phyloP scores from a whole-genome alignment of 1,140 invertebrate species.

The Solenopsis invicta region DNA sequence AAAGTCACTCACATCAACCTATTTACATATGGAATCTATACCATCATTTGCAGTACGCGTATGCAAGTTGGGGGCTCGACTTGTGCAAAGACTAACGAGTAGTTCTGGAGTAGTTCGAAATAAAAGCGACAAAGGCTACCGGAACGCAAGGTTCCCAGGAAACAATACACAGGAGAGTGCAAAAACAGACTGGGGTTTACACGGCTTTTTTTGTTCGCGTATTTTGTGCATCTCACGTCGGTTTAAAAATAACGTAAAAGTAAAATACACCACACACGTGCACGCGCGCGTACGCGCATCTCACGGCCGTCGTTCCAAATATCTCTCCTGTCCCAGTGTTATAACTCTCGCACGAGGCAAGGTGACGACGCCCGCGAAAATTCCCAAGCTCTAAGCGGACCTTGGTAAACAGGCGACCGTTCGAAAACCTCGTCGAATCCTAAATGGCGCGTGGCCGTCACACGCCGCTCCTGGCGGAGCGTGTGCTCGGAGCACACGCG shows the following conservation, averaged over 20 bases:
- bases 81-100: background rate
- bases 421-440: background rate
- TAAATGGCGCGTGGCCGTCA: slow-evolving; percentile 19
- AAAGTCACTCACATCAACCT: background rate
- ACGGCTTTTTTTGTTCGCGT: slow-evolving; percentile 59
- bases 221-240: slow-evolving; percentile 64
- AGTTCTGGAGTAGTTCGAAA: background rate
- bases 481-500: background rate
- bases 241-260: slow-evolving; percentile 79
- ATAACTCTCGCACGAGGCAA: slow-evolving; percentile 6
- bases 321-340: background rate
- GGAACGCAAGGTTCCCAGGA: slow-evolving; percentile 49
- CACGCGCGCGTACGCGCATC: slow-evolving; percentile 27
- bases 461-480: background rate
- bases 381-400: background rate
- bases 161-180: slow-evolving; percentile 59
- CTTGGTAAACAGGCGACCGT: background rate
- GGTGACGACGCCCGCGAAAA: background rate
- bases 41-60: background rate
- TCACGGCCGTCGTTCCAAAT: slow-evolving; percentile 63
- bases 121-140: slow-evolving; percentile 37
- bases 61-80: background rate
- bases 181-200: slow-evolving; percentile 34
- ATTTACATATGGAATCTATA: slow-evolving; percentile 3
- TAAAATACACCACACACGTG: slow-evolving; percentile 61